These are phyloP conservation scores for Otolemur garnettii DNA, from an alignment of 2,113 vertebrate genomes.

Conservation along the genomic window DNA sequence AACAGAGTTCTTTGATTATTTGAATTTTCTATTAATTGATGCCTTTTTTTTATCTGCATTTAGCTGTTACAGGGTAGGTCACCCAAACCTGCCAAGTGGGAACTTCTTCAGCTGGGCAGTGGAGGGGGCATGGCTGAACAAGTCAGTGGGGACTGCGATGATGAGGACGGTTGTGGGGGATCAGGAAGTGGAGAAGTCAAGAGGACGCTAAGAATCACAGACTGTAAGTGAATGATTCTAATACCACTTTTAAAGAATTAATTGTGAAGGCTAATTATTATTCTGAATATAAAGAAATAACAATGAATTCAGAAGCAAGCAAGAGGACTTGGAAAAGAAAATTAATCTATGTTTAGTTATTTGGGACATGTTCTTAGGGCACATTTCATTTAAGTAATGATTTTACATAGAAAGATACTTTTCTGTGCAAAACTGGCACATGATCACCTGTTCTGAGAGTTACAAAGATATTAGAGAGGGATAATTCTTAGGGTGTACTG, in stretches of 20 bases:
- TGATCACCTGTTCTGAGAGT: neutral
- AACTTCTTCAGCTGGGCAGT: slow-evolving; percentile 90
- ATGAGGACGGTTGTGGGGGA: slow-evolving; percentile 92
- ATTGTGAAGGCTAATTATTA: neutral
- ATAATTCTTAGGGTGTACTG: neutral
- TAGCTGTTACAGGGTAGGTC: slow-evolving; percentile 92
- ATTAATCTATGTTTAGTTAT: neutral
- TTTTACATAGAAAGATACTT: neutral
- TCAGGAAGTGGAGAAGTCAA: slow-evolving; percentile 90
- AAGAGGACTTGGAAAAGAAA: neutral
- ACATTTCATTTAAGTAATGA: neutral
- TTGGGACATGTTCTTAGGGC: neutral
- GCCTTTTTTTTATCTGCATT: neutral
- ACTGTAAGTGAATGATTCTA: slow-evolving; percentile 88
- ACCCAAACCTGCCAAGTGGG: slow-evolving; percentile 89
- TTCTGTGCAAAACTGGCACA: neutral
- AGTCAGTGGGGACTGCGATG: slow-evolving; percentile 94
- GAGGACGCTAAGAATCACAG: slow-evolving; percentile 85
- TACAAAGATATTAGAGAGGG: neutral
- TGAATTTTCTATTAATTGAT: neutral
- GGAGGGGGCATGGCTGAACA: slow-evolving; percentile 86
- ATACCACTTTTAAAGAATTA: neutral
- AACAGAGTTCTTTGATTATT: neutral
- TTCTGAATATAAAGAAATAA: neutral
- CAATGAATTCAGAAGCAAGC: neutral